phyloP scores from a whole-genome alignment of 30 jellyfish, hydroid and myxozoan genomes.

The Hydractinia echinata region DNA sequence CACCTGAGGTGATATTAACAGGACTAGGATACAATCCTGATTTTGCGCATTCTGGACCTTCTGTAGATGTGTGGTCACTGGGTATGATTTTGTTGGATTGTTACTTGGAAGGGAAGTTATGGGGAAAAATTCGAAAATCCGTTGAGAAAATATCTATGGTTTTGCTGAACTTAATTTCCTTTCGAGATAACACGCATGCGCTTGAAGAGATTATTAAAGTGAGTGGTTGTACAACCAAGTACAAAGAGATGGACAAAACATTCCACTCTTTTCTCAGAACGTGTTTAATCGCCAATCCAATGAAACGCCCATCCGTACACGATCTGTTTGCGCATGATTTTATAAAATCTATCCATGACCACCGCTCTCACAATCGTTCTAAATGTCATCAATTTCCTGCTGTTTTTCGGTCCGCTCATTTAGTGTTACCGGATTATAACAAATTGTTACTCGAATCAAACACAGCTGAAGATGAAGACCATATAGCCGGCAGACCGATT shows the following conservation, averaged over 20 bases:
- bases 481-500: constrained; percentile 67
- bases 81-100: constrained; percentile 91
- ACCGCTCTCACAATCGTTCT: background rate
- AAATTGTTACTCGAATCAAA: constrained; percentile 56
- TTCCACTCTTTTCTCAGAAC: constrained; percentile 57
- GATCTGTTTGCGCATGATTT: constrained; percentile 24
- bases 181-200: background rate
- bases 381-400: constrained; percentile 65
- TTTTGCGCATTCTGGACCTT: constrained; percentile 38
- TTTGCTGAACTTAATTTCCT: constrained; percentile 17
- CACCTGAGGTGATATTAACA: constrained; percentile 82
- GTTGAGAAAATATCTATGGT: constrained; percentile 2
- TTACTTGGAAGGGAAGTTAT: constrained; percentile 52
- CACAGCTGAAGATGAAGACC: constrained; percentile 69
- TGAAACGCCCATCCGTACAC: constrained; percentile 25
- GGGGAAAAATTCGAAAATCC: constrained; percentile 29
- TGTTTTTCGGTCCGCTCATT: constrained; percentile 55
- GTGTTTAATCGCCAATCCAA: constrained; percentile 60
- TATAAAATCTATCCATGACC: constrained; percentile 13
- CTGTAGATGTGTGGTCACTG: constrained; percentile 92
- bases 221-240: constrained; percentile 8
- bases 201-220: constrained; percentile 20
- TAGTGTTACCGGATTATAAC: constrained; percentile 68
- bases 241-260: constrained; percentile 34
- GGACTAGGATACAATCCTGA: constrained; percentile 43